Evolutionary conservation across 2,888 invertebrate genomes (phyloP), one percentile per base, ranked within the genome.

Genomic region (Mimas tiliae): DNA sequence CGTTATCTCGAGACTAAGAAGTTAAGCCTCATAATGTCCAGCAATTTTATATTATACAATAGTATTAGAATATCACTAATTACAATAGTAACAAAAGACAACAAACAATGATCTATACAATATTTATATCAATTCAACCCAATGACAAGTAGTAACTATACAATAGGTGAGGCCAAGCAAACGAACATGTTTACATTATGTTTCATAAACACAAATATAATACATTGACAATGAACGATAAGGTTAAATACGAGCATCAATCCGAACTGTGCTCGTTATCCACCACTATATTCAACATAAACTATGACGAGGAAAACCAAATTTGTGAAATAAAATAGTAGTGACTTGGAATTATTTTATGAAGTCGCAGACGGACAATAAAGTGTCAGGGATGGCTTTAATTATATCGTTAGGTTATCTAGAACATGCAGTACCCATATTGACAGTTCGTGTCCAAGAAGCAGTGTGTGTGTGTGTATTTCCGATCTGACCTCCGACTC

Each of bases 121-220:
- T 27, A 27, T n/a, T n/a, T n/a, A n/a, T 27, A 27, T 1, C 27
- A 27, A 27, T 27, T 14, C 33, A 52, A 27, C 14, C 14, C 8
- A 14, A 2, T 14, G 34, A 55, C 27, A 27, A 52, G 33, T 6
- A 55, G 14, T 8, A 14, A 6, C 14, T 55, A 9, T 52, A 27
- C 52, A 52, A 12, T 73, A 79, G 78, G 80, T 80, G 81, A 68
- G 77, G 77, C 75, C 74, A 71, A 38, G 34, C 74, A 71, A 73
- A 82, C 80, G 77, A 80, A 78, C 73, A 69, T 85, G 80, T 84
- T 85, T 85, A 81, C 79, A 81, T 73, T 75, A 74, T 74, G n/a
- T 83, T 88, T 85, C 85, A 86, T 87, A 88, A 87, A 90, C 90
- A 90, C 83, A 85, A 82, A 88, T 88, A 89, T 80, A 82, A 74